phyloP scores from a whole-genome alignment of 2,888 invertebrate genomes.

The Tenthredo amoena region DNA sequence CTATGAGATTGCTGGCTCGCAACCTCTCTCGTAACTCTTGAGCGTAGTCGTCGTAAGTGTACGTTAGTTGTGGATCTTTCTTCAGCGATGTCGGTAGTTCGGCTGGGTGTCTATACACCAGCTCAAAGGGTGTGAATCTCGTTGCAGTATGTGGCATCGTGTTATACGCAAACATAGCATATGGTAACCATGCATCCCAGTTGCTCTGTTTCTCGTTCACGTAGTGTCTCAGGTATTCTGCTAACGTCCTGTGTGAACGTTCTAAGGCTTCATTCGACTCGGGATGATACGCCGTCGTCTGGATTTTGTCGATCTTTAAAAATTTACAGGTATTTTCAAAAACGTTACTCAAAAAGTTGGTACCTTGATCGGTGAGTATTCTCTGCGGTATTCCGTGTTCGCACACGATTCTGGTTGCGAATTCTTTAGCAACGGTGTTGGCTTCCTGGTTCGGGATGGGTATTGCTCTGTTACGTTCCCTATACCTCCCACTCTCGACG shows the following conservation, averaged over 20 bases:
- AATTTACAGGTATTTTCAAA: constrained; percentile 65
- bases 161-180: no score
- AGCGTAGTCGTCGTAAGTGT: constrained; percentile 64
- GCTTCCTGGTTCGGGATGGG: background rate
- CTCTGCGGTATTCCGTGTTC: background rate
- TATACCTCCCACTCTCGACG: no score
- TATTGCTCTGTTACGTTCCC: no score
- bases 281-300: constrained; percentile 67
- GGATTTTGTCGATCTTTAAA: constrained; percentile 67
- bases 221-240: constrained; percentile 67
- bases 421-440: background rate
- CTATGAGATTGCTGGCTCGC: background rate
- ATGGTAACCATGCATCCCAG: no score
- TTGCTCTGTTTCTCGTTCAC: no score
- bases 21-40: background rate
- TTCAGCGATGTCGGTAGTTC: constrained; percentile 54
- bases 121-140: background rate
- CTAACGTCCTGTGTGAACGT: constrained; percentile 58
- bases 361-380: background rate
- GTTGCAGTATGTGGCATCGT: no score
- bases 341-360: constrained; percentile 45
- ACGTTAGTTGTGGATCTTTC: constrained; percentile 64
- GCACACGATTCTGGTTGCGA: constrained; percentile 3
- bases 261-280: constrained; percentile 66
- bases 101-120: background rate